Conservation (phyloP, 2,888 invertebrate genomes). For the Cremastobaeus sp. region DNA sequence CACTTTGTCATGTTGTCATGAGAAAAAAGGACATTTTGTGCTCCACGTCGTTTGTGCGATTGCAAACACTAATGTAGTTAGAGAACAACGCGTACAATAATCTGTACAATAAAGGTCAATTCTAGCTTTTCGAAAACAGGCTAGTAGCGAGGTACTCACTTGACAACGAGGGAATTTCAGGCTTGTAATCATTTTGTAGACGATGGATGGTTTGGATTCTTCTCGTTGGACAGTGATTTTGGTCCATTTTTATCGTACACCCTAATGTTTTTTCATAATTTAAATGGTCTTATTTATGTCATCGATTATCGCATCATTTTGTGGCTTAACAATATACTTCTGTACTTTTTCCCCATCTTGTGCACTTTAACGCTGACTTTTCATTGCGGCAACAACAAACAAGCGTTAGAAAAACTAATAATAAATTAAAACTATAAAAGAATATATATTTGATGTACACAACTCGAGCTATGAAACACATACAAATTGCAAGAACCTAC, state of each 20-base stretch:
- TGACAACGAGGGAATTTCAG: constrained; percentile 66
- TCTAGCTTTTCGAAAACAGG: too few species aligned
- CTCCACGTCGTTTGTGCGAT: too few species aligned
- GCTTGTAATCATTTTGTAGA: constrained; percentile 72
- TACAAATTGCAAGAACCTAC: constrained; percentile 40
- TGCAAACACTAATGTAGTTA: too few species aligned
- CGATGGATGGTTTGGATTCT: constrained; percentile 71
- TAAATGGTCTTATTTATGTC: constrained; percentile 4
- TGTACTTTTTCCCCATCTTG: neutral
- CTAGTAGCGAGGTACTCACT: too few species aligned
- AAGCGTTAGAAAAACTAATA: constrained; percentile 11
- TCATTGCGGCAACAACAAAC: too few species aligned
- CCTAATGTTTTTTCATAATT: constrained; percentile 15
- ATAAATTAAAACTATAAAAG: constrained; percentile 21
- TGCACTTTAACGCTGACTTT: neutral
- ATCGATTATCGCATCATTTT: constrained; percentile 15
- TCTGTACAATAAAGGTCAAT: too few species aligned
- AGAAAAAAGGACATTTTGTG: too few species aligned
- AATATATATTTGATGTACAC: constrained; percentile 28
- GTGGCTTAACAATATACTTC: neutral
- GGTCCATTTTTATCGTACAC: constrained; percentile 69
- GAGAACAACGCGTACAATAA: too few species aligned
- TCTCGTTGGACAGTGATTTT: constrained; percentile 71
- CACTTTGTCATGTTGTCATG: too few species aligned
- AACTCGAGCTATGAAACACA: constrained; percentile 23